Evolutionary conservation across 2,797 vertebrate genomes (phyloP).

Genomic region (Coilia nasus): DNA sequence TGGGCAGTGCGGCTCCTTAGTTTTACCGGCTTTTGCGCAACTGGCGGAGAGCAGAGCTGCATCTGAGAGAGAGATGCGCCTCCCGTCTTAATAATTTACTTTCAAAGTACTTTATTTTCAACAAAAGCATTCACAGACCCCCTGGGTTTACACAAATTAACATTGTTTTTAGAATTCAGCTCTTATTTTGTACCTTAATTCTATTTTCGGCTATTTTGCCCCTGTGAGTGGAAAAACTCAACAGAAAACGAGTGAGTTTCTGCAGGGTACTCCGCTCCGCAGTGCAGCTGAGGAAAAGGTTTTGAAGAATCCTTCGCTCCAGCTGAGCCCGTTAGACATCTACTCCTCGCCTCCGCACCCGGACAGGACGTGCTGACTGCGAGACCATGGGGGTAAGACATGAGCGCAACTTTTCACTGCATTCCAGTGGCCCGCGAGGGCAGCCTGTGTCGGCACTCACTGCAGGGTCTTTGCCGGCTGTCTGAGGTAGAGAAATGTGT

Average conservation of each 20-base stretch:
- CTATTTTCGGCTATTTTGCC: background rate
- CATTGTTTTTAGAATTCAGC: slow-evolving; percentile 35
- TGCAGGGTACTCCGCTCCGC: background rate
- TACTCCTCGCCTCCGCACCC: slow-evolving; percentile 72
- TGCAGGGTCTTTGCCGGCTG: background rate
- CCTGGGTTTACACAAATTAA: background rate
- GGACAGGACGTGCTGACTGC: slow-evolving; percentile 75
- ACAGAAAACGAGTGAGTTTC: background rate
- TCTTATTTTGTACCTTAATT: slow-evolving; percentile 25
- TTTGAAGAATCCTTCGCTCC: background rate
- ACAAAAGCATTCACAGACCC: background rate
- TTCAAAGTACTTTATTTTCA: slow-evolving; percentile 59
- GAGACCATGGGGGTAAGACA: slow-evolving; percentile 83
- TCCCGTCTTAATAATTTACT: slow-evolving; percentile 74
- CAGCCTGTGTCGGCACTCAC: background rate
- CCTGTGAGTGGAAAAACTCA: background rate
- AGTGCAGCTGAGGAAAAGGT: background rate
- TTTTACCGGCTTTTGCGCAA: slow-evolving; percentile 72
- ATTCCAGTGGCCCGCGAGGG: slow-evolving; percentile 58
- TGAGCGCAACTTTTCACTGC: slow-evolving; percentile 58
- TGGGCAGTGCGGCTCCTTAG: slow-evolving; percentile 65
- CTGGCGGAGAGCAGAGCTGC: slow-evolving; percentile 67
- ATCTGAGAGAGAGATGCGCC: slow-evolving; percentile 75
- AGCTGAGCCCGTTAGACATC: background rate
- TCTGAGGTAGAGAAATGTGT: background rate